Conservation (phyloP, 2,113 vertebrate genomes). For the Antennarius striatus region DNA sequence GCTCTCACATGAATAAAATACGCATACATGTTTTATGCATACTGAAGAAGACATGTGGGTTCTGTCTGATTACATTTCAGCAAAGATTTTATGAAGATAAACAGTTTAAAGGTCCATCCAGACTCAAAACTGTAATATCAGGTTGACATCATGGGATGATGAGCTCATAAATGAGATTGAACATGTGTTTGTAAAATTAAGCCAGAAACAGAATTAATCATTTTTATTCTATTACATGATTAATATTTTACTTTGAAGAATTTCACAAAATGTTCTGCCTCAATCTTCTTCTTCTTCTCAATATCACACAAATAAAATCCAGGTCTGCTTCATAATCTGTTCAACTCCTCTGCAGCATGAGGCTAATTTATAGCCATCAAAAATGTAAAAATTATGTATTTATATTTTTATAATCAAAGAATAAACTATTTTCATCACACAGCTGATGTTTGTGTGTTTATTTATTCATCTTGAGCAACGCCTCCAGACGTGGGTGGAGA, state of each 20-base stretch:
- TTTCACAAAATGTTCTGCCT: too few species aligned
- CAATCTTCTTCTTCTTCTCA: too few species aligned
- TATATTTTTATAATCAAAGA: conserved; percentile 6
- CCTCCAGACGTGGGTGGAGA: too few species aligned
- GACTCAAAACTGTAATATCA: background rate
- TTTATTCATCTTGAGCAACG: background rate
- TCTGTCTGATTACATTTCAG: background rate
- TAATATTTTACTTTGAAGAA: too few species aligned
- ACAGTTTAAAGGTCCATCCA: background rate
- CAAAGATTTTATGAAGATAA: background rate
- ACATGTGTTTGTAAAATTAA: too few species aligned
- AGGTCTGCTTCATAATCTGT: too few species aligned
- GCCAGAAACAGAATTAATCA: too few species aligned
- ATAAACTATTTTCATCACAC: conserved; percentile 28
- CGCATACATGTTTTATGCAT: too few species aligned
- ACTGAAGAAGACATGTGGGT: background rate
- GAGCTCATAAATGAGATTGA: background rate
- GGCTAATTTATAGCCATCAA: too few species aligned
- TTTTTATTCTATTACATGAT: too few species aligned
- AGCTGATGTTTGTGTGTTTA: background rate
- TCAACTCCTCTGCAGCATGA: too few species aligned
- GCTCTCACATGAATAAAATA: background rate
- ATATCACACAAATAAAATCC: too few species aligned
- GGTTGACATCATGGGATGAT: background rate
- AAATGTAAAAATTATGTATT: background rate